phyloP scores from a whole-genome alignment of 2,888 invertebrate species.

The Macroteleia sp. region DNA sequence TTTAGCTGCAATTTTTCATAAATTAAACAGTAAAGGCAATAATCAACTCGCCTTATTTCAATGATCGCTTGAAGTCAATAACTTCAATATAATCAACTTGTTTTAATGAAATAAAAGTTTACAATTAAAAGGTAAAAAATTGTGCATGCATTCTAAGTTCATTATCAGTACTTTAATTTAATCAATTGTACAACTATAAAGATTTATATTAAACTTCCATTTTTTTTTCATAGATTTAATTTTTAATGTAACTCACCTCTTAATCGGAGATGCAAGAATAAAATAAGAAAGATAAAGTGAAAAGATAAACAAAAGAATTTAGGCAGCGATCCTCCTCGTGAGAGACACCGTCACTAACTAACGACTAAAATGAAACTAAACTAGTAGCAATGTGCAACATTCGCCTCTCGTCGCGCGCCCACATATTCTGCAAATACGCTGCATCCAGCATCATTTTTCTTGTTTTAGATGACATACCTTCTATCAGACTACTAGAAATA shows the following conservation, averaged over 20 bases:
- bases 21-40: too few relatives aligned
- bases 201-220: too few relatives aligned
- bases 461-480: constrained; percentile 5
- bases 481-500: constrained; percentile 5
- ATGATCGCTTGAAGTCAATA: too few relatives aligned
- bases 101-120: too few relatives aligned
- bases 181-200: too few relatives aligned
- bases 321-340: constrained; percentile 67
- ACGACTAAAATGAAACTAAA: constrained; percentile 63
- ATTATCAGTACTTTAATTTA: too few relatives aligned
- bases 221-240: too few relatives aligned
- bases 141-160: too few relatives aligned
- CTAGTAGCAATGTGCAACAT: constrained; percentile 58
- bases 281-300: background rate
- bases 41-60: too few relatives aligned
- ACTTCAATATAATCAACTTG: too few relatives aligned
- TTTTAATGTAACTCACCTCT: constrained; percentile 31
- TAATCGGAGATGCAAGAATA: constrained; percentile 18
- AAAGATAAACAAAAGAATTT: constrained; percentile 40
- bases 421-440: constrained; percentile 60
- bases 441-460: constrained; percentile 43
- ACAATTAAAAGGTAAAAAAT: too few relatives aligned
- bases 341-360: constrained; percentile 71
- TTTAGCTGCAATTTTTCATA: too few relatives aligned
- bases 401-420: constrained; percentile 62